Percentiles rank a stretch among this genome's conserved stretches.
Evolutionary conservation across 2,888 invertebrate species (phyloP).

Genomic region (Euplagia quadripunctaria): DNA sequence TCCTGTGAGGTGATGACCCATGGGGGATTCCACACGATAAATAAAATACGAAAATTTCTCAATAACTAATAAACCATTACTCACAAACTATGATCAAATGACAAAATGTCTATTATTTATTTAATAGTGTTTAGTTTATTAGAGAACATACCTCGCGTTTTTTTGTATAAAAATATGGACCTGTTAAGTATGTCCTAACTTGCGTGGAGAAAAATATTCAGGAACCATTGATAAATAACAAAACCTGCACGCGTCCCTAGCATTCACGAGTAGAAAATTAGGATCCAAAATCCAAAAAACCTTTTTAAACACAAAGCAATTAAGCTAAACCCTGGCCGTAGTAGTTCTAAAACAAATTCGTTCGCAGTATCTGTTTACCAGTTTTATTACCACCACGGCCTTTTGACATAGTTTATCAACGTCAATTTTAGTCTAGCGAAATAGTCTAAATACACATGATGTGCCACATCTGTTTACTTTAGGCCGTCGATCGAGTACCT

Average conservation of each 20-base stretch:
- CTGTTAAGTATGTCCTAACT: too few relatives aligned
- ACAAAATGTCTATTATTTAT: too few relatives aligned
- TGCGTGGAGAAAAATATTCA: too few relatives aligned
- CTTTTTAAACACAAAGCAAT: background rate
- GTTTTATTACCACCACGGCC: background rate
- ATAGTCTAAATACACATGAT: slow-evolving; percentile 25
- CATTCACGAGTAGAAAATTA: background rate
- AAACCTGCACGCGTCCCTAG: background rate
- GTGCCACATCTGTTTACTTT: slow-evolving; percentile 59
- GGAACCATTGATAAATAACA: too few relatives aligned
- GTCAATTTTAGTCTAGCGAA: slow-evolving; percentile 35
- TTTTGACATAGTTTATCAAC: slow-evolving; percentile 11
- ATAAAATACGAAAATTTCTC: too few relatives aligned
- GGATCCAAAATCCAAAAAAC: background rate
- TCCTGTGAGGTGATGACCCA: too few relatives aligned
- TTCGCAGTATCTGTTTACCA: background rate
- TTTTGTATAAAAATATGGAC: too few relatives aligned
- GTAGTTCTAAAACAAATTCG: background rate
- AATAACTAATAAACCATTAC: too few relatives aligned
- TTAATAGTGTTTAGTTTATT: too few relatives aligned
- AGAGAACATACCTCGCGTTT: too few relatives aligned
- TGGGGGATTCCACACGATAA: too few relatives aligned
- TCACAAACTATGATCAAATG: too few relatives aligned
- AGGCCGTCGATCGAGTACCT: slow-evolving; percentile 45
- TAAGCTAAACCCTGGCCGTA: background rate